A percentile compares a stretch with the other conserved stretches of the same genome.
Evolutionary conservation across 2,797 vertebrate species (phyloP).

Genomic region (Momotus momota): DNA sequence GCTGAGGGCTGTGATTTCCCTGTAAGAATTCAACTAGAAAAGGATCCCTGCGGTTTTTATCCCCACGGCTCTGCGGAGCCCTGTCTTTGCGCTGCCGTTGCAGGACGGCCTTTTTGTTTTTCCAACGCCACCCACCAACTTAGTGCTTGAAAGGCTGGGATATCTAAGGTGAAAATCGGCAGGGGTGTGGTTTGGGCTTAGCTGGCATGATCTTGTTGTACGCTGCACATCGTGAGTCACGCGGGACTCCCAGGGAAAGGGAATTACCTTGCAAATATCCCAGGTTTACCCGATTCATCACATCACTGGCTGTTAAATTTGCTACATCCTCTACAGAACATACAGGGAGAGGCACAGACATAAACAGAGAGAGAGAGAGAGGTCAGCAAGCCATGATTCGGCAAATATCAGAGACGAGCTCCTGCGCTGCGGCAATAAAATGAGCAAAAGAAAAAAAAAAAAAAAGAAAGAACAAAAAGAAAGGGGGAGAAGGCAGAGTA

Average conservation of each 20-base stretch:
- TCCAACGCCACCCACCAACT: neutral
- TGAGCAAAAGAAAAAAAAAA: constrained; percentile 51
- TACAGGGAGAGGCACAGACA: constrained; percentile 81
- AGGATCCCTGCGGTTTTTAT: neutral
- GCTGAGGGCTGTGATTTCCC: neutral
- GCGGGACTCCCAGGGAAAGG: constrained; percentile 69
- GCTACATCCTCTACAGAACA: constrained; percentile 98
- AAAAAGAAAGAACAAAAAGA: neutral
- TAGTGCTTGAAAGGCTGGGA: neutral
- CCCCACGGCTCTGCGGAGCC: neutral
- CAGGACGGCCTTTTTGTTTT: neutral
- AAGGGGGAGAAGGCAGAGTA: constrained; percentile 37
- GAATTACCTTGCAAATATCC: constrained; percentile 99
- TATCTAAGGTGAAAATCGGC: constrained; percentile 61
- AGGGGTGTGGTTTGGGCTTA: neutral
- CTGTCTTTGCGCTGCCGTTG: rapidly evolving
- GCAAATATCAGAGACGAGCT: constrained; percentile 69
- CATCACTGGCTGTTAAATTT: constrained; percentile 99
- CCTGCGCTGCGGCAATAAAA: constrained; percentile 49
- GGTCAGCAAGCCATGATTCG: constrained; percentile 86
- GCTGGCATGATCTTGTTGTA: constrained; percentile 64
- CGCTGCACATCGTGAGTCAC: constrained; percentile 54
- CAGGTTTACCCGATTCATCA: constrained; percentile 99
- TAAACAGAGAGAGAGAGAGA: constrained; percentile 81
- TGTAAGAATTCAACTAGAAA: neutral